Base-by-base conservation (phyloP, 2,888 invertebrate genomes). In the Galerucella nymphaeae region DNA sequence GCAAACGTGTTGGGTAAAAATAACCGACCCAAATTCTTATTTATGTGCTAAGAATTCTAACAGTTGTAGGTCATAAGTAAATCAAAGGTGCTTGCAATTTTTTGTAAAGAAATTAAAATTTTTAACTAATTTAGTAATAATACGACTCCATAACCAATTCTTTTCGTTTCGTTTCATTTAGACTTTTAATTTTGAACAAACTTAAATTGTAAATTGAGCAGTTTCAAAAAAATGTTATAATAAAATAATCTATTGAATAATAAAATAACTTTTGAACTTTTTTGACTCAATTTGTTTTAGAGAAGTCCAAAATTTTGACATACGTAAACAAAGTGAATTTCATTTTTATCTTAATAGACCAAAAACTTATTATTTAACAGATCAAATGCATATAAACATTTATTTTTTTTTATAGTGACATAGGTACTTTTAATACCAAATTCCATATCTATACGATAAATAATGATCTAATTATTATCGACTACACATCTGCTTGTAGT, bases 1-100 rank as follows among this genome's bases (percentile, higher is more conserved):
- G 18, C 55, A 55, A 55, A 16, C 10, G 18, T 55, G 8, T 2
- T 57, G 2, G 16, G n/a, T 59, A 59, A 59, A 59, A 59, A 59
- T 59, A 59, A 59, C 30, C 59, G 38, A 59, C 59, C 59, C 14
- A 59, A 59, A 59, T 59, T 38, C 16, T 38, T 59, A 18, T 59
- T 38, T 38, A 14, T 59, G 30, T 38, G 10, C 30, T 59, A 59
- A 59, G 38, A 14, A 38, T 30, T 59, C 20, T 16, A 11, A 20
- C 20, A 20, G 13, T 59, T 59, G 59, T 59, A 38, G 59, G 59
- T 59, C 59, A 59, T 20, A 20, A 20, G 30, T 55, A 57, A 18
- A 16, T 16, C 53, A 18, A 38, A 58, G 9, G 30, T 58, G 58
- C 30, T 30, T n/a, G 59, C 13, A 59, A 30, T 59, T 38, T 59